Conservation (phyloP, 2,797 vertebrate genomes). For the Knipowitschia caucasica region DNA sequence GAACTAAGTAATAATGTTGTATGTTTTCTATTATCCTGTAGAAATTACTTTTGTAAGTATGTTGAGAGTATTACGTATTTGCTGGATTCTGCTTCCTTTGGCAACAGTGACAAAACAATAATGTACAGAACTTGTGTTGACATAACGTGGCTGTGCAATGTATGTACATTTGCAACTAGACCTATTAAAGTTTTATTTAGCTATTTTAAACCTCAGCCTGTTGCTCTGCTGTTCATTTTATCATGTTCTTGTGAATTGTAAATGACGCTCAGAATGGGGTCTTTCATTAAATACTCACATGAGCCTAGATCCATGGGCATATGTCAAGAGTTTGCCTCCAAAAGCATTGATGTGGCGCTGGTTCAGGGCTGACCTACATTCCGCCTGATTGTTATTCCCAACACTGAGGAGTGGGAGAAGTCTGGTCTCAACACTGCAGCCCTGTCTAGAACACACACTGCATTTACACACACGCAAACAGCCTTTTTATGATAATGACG, state of each 20-base stretch:
- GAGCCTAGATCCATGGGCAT: slow-evolving; percentile 40
- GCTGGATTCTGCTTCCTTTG: slow-evolving; percentile 81
- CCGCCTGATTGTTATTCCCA: slow-evolving; percentile 60
- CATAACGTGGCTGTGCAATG: slow-evolving; percentile 96
- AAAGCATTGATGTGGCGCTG: slow-evolving; percentile 33
- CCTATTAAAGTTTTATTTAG: slow-evolving; percentile 99
- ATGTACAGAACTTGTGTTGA: slow-evolving; percentile 96
- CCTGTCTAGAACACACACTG: background rate
- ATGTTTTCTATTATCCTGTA: slow-evolving; percentile 97
- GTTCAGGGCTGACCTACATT: slow-evolving; percentile 66
- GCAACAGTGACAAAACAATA: slow-evolving; percentile 87
- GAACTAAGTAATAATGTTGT: slow-evolving; percentile 79
- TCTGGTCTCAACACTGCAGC: slow-evolving; percentile 15
- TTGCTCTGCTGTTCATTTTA: background rate
- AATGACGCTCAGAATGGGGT: slow-evolving; percentile 26
- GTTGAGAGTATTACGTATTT: slow-evolving; percentile 89
- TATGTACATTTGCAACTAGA: slow-evolving; percentile 99
- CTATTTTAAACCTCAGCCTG: slow-evolving; percentile 83
- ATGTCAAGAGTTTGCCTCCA: slow-evolving; percentile 42
- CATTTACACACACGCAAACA: slow-evolving; percentile 17
- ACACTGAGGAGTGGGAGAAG: slow-evolving; percentile 25
- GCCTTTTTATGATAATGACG: background rate
- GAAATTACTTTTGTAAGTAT: slow-evolving; percentile 97
- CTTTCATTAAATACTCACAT: slow-evolving; percentile 36
- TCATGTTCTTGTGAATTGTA: slow-evolving; percentile 25